Base-by-base conservation (phyloP, 2,888 invertebrate species). In the Catocala fraxini region DNA sequence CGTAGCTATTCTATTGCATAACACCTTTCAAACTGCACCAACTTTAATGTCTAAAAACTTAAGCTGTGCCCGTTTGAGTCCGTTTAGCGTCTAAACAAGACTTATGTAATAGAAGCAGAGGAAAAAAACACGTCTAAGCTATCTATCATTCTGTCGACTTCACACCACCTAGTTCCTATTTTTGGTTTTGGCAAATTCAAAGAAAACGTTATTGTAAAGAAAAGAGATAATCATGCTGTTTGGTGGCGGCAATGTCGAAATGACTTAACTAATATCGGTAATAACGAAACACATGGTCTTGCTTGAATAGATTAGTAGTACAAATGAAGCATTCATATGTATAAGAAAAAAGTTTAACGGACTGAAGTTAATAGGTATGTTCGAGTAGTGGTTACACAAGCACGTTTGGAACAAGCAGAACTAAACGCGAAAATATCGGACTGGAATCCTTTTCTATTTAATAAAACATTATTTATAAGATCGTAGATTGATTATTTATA, bases 301-400 rank as follows among this genome's bases (percentile, higher is more conserved):
- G 73, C 70, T 56, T 70, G 63, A 68, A 56, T 67, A 63, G 57
- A 59, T 73, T 68, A 66, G 39, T 67, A 55, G 67, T 59, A 60
- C 72, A 68, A 61, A 51, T 65, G n/a, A 46, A 6, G 6, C 25
- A 63, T 59, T 59, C 42, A 48, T 63, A 61, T 56, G 51, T 48
- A 49, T 54, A 13, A 47, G 33, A 55, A 47, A 58, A 51, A 13
- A 15, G 35, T 33, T 46, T 52, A 42, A 25, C 35, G n/a, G 6
- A 35, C 11, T 13, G 35, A 35, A 45, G 34, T 11, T 52, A 12
- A 15, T 7, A 47, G 52, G 13, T 51, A 12, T 5, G 47, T 48
- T 5, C 10, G 11, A 49, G 51, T 51, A 51, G 10, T 41, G 35
- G 25, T 39, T 39, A 39, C 35, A 39, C 35, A 39, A 39, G 35